Evolutionary conservation across 2,888 invertebrate genomes (phyloP).

Genomic region (Metallyticus violacea): DNA sequence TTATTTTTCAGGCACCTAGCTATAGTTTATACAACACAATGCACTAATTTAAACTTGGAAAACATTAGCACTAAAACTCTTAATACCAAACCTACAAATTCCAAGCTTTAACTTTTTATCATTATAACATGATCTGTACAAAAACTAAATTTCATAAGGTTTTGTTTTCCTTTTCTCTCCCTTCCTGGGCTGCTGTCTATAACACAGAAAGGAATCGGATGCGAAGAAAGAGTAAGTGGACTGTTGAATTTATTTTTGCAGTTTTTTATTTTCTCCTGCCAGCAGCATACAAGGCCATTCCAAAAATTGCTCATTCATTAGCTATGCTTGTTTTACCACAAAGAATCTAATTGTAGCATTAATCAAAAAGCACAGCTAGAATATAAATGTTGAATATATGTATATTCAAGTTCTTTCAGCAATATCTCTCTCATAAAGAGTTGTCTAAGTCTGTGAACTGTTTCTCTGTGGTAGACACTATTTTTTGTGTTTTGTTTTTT

Average conservation of each 20-base stretch:
- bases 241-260: not conserved
- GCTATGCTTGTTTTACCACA: conserved; percentile 26
- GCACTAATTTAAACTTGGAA: not conserved
- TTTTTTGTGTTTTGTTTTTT: conserved; percentile 4
- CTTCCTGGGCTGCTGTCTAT: conserved; percentile 25
- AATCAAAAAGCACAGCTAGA: not conserved
- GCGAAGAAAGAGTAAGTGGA: conserved; percentile 65
- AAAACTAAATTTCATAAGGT: conserved; percentile 2
- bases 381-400: not conserved
- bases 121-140: not conserved
- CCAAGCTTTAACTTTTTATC: too few species aligned
- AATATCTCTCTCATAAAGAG: not conserved
- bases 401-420: not conserved
- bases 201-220: conserved; percentile 58
- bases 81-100: not conserved
- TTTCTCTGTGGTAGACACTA: conserved; percentile 9
- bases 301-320: conserved; percentile 2
- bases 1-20: not conserved
- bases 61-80: not conserved
- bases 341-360: conserved; percentile 11
- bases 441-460: not conserved
- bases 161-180: conserved; percentile 32
- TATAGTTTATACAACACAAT: not conserved
- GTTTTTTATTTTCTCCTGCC: conserved; percentile 36
- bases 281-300: conserved; percentile 34